Evolutionary conservation across 1,140 invertebrate genomes (phyloP).

Genomic region (Penaeus japonicus): DNA sequence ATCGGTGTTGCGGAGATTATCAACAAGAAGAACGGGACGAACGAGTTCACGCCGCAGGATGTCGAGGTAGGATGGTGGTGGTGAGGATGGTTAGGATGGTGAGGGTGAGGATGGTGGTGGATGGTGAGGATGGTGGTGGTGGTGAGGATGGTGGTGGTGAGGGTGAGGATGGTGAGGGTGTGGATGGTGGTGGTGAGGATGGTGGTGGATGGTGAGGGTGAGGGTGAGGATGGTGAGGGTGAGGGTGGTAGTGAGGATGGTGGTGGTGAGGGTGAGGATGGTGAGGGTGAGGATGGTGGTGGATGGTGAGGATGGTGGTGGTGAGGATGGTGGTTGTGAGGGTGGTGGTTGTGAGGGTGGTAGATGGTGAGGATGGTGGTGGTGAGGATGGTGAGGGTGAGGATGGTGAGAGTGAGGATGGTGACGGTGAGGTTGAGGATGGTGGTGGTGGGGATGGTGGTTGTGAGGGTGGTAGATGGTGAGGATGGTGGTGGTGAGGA

Average conservation of each 20-base stretch:
- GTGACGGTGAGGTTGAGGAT: neutral
- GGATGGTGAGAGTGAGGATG: neutral
- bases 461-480: neutral
- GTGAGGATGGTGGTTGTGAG: slow-evolving; percentile 24
- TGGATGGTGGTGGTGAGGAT: neutral
- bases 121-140: neutral
- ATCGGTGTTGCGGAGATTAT: slow-evolving; percentile 97
- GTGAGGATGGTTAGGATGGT: neutral
- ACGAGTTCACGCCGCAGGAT: slow-evolving; percentile 87
- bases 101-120: neutral
- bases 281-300: neutral
- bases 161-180: neutral
- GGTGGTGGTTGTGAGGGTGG: neutral
- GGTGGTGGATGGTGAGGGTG: neutral
- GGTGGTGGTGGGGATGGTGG: neutral
- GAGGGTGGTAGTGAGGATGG: neutral
- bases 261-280: neutral
- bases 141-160: neutral
- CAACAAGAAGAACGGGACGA: slow-evolving; percentile 88
- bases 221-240: neutral
- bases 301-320: neutral
- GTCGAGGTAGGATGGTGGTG: slow-evolving; percentile 73
- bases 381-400: neutral
- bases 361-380: neutral
- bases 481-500: neutral